Base-by-base conservation (phyloP, 1,140 invertebrate genomes). In the Triops longicaudatus region DNA sequence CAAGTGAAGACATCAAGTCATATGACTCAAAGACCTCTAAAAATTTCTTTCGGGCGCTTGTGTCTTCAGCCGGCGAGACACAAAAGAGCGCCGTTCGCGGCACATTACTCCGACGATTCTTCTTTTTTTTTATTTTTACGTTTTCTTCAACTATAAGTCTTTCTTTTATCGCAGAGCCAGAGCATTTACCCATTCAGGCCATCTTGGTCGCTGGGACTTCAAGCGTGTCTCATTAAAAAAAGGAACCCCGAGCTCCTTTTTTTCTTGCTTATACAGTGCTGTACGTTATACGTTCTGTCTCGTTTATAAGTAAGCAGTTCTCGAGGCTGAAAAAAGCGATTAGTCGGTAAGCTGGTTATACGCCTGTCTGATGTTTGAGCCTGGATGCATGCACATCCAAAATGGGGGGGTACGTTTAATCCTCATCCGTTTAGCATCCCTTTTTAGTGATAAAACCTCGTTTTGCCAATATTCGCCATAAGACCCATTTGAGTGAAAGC, bases 381-480 rank as follows among this genome's bases (percentile, higher is more conserved):
- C 50, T 63, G 11, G 11, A n/a, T 44, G 17, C 50, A 63, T 63
- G 3, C 50, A 22, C 50, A 63, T 63, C 10, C 50, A 63, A 17
- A 63, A 63, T 11, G 17, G 14, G 17, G 17, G 17, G 22, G n/a
- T 2, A 37, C 31, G 31, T 2, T 37, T 4, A 7, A 37, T 37
- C 31, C 31, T 37, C n/a, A 37, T 37, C 31, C 31, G 31, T 37
- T 37, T 37, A 37, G 31, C 31, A 37, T 37, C 31, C 31, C 31
- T 37, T 37, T 37, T 37, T 37, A 37, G 31, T 7, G 10, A 17
- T 0, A 22, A 63, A 63, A 17, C 50, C 22, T 22, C 50, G n/a
- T 63, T 63, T 63, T 63, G 50, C 50, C 50, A 63, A 63, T 63
- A 63, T 22, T 63, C 50, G 50, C 50, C 50, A 63, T 63, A 63